Conservation (phyloP, 37 sponge, comb jelly and placozoan species). For the Ephydatia muelleri region DNA sequence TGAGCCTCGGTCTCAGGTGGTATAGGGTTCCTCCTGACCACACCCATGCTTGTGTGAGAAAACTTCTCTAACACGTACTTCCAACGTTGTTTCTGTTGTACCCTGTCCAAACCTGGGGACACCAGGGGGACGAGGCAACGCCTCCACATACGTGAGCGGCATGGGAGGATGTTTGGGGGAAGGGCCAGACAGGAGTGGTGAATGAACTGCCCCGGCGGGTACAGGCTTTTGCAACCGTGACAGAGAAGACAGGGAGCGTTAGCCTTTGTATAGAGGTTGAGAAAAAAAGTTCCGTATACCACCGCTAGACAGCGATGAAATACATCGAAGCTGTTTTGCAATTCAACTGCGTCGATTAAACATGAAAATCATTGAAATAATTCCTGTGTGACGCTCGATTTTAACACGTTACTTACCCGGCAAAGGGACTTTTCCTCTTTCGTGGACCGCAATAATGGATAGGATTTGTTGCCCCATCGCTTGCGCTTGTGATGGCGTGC, state of each 20-base stretch:
- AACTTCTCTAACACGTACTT: constrained; percentile 78
- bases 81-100: constrained; percentile 79
- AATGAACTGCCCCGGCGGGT: constrained; percentile 79
- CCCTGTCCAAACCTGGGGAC: constrained; percentile 68
- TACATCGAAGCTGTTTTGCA: constrained; percentile 75
- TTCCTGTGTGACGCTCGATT: background rate
- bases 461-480: constrained; percentile 75
- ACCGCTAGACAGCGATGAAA: constrained; percentile 78
- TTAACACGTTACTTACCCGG: constrained; percentile 41
- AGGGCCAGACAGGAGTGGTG: constrained; percentile 74
- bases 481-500: constrained; percentile 69
- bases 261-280: constrained; percentile 76
- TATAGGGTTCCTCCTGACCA: constrained; percentile 43
- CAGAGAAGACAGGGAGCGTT: constrained; percentile 78
- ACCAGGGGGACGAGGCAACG: constrained; percentile 73
- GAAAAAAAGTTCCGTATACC: constrained; percentile 74
- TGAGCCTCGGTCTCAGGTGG: constrained; percentile 51
- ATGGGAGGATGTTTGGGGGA: constrained; percentile 64
- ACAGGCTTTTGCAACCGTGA: constrained; percentile 71
- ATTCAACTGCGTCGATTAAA: constrained; percentile 34
- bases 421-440: constrained; percentile 37
- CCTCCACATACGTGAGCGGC: constrained; percentile 82
- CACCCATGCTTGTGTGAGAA: constrained; percentile 52
- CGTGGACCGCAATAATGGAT: constrained; percentile 49
- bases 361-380: background rate